Conservation (phyloP, 2,888 invertebrate species). For the Acholoe squamosa region DNA sequence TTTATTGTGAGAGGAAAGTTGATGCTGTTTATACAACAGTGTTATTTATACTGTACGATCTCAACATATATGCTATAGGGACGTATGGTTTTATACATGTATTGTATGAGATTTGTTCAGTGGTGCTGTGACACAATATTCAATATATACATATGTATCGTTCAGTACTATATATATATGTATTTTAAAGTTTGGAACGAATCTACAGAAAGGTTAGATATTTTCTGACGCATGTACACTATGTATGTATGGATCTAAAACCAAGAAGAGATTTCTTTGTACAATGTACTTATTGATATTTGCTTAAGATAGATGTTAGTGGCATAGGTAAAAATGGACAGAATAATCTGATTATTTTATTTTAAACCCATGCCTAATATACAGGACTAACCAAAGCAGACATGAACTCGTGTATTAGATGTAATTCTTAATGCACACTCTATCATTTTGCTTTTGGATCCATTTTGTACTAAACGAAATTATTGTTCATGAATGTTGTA, state of each 20-base stretch:
- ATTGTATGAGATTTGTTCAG: background rate
- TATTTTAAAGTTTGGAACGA: background rate
- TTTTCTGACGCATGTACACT: background rate
- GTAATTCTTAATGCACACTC: background rate
- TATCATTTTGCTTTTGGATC: background rate
- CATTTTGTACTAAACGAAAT: background rate
- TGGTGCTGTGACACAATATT: constrained; percentile 11
- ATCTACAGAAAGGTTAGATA: background rate
- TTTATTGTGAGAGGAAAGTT: no score
- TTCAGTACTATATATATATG: background rate
- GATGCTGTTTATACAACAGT: no score
- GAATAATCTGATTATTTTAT: no score
- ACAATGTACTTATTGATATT: background rate
- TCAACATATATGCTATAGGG: background rate
- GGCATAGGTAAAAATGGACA: no score
- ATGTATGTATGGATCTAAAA: background rate
- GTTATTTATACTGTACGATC: no score
- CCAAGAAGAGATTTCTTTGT: constrained; percentile 8
- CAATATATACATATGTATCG: no score
- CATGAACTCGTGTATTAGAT: background rate
- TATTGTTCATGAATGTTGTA: background rate
- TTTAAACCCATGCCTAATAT: no score
- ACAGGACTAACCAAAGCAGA: no score
- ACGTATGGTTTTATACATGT: background rate
- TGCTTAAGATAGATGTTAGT: no score